Evolutionary conservation across 1,140 invertebrate species (phyloP).

Genomic region (Drosophila varians): DNA sequence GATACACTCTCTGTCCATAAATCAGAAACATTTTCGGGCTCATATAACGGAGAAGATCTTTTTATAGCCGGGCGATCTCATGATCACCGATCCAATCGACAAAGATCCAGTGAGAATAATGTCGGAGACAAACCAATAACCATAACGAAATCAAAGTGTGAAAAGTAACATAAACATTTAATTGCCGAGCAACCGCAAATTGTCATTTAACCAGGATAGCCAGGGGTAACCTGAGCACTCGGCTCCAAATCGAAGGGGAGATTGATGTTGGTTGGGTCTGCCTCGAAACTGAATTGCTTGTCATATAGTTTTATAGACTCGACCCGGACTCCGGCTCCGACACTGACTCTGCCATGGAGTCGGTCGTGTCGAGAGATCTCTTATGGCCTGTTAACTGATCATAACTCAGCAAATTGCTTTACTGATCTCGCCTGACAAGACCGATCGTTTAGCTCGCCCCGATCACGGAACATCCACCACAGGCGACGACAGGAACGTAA

Average conservation of each 20-base stretch:
- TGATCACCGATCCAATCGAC: slow-evolving; percentile 15
- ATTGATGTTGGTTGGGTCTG: slow-evolving; percentile 20
- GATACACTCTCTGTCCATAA: slow-evolving; percentile 49
- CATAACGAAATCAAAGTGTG: slow-evolving; percentile 65
- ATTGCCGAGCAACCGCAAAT: slow-evolving; percentile 53
- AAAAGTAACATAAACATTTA: slow-evolving; percentile 69
- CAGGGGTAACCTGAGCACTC: slow-evolving; percentile 32
- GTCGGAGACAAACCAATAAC: slow-evolving; percentile 31
- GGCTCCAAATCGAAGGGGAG: slow-evolving; percentile 34
- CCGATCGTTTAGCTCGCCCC: not conserved
- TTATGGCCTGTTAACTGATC: slow-evolving; percentile 46
- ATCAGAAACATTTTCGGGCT: slow-evolving; percentile 47
- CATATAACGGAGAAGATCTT: slow-evolving; percentile 40
- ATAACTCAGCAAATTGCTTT: slow-evolving; percentile 38
- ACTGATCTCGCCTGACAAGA: slow-evolving; percentile 22
- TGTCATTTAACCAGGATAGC: slow-evolving; percentile 51
- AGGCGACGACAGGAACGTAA: slow-evolving; percentile 3
- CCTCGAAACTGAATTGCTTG: slow-evolving; percentile 18
- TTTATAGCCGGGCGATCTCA: slow-evolving; percentile 26
- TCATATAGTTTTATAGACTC: slow-evolving; percentile 50
- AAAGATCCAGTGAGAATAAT: slow-evolving; percentile 1
- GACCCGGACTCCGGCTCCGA: slow-evolving; percentile 9
- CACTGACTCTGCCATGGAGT: not conserved
- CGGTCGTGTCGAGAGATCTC: slow-evolving; percentile 25
- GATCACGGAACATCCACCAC: slow-evolving; percentile 2